A percentile compares a stretch with the other conserved stretches of the same genome.
These are phyloP conservation scores for Heliocidaris erythrogramma DNA, from an alignment of 35 echinoderm and acorn worm species.

Conservation along the genomic window DNA sequence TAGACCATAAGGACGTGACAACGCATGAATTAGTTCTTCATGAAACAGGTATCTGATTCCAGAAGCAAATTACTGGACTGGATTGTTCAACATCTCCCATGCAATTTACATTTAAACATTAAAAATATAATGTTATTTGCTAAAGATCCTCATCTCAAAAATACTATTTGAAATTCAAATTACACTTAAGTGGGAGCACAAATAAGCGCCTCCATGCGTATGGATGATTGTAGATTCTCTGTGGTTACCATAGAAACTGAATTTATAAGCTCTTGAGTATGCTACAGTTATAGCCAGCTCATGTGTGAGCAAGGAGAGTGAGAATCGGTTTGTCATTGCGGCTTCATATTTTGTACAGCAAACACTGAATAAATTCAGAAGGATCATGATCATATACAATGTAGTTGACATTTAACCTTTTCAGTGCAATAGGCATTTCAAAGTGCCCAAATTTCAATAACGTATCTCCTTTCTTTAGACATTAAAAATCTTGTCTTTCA, in stretches of 20 bases:
- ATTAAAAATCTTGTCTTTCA: background rate
- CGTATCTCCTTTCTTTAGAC: background rate
- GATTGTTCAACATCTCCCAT: background rate
- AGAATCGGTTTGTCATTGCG: background rate
- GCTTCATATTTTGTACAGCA: background rate
- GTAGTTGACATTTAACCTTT: background rate
- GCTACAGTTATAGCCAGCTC: background rate
- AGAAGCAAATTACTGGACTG: background rate
- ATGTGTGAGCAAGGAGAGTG: background rate
- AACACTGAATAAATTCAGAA: background rate
- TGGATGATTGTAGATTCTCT: background rate
- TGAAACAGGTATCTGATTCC: background rate
- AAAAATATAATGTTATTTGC: background rate
- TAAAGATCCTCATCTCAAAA: background rate
- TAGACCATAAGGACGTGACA: background rate
- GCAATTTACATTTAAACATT: background rate
- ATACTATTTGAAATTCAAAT: background rate
- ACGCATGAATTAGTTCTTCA: background rate
- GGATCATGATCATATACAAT: background rate
- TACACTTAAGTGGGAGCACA: background rate
- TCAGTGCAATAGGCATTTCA: background rate
- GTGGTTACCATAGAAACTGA: slow-evolving; percentile 2
- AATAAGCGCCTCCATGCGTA: background rate
- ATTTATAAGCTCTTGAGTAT: background rate
- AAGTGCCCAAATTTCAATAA: background rate